phyloP scores from a whole-genome alignment of 2,888 invertebrate genomes.

The Hesperia comma region DNA sequence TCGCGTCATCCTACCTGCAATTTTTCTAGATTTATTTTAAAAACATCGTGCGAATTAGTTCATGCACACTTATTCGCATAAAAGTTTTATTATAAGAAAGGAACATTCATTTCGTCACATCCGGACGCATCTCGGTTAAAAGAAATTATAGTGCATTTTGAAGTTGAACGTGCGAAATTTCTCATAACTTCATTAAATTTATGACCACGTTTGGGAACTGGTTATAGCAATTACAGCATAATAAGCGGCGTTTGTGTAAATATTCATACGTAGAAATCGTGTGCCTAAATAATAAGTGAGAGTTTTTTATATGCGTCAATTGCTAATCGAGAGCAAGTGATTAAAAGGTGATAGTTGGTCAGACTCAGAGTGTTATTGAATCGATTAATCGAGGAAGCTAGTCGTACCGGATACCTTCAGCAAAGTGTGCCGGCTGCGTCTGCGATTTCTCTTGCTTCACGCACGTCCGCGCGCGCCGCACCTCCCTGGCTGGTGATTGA shows the following conservation, averaged over 20 bases:
- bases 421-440: constrained; percentile 65
- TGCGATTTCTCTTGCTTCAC: constrained; percentile 79
- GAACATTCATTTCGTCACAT: constrained; percentile 26
- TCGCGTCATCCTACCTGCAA: constrained; percentile 51
- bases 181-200: constrained; percentile 22
- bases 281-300: constrained; percentile 33
- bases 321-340: constrained; percentile 31
- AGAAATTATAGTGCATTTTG: constrained; percentile 21
- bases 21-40: constrained; percentile 16
- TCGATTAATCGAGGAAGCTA: constrained; percentile 50
- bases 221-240: constrained; percentile 25
- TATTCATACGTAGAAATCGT: constrained; percentile 32
- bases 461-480: constrained; percentile 67
- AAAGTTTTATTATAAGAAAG: constrained; percentile 17
- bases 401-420: constrained; percentile 64
- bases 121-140: constrained; percentile 10
- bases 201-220: constrained; percentile 14
- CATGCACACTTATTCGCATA: not conserved
- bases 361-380: constrained; percentile 37
- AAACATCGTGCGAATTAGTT: constrained; percentile 13
- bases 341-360: constrained; percentile 35
- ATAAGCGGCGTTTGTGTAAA: constrained; percentile 21
- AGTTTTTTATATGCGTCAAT: constrained; percentile 30
- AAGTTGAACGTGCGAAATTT: constrained; percentile 30
- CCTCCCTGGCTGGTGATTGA: constrained; percentile 60